phyloP scores from a whole-genome alignment of 2,888 invertebrate genomes.

The Noctua fimbriata region DNA sequence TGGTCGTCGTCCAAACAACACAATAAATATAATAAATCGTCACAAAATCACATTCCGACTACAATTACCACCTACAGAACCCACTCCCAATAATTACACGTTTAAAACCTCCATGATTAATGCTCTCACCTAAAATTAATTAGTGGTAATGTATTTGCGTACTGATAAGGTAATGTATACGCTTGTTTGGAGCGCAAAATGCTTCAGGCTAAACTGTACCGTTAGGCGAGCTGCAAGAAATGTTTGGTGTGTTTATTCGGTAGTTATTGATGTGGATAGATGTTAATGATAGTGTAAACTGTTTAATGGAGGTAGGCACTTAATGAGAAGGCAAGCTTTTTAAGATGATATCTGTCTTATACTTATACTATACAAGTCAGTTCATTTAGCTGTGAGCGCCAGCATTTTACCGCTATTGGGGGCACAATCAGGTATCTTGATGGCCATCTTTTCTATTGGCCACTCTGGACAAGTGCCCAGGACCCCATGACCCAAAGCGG shows the following conservation, averaged over 20 bases:
- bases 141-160: constrained; percentile 62
- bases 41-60: neutral
- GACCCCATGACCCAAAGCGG: neutral
- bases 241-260: constrained; percentile 34
- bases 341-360: neutral
- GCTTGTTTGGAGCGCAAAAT: constrained; percentile 20
- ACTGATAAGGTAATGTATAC: constrained; percentile 65
- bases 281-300: constrained; percentile 57
- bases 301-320: constrained; percentile 13
- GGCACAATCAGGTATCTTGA: neutral
- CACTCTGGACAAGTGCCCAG: neutral
- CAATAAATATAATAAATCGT: constrained; percentile 46
- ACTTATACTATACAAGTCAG: neutral
- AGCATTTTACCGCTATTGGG: neutral
- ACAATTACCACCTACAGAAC: constrained; percentile 57
- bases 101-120: constrained; percentile 53
- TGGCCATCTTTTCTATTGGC: neutral
- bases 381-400: neutral
- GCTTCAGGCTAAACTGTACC: constrained; percentile 45
- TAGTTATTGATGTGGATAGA: constrained; percentile 53
- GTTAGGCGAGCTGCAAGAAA: constrained; percentile 54
- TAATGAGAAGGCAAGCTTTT: constrained; percentile 30
- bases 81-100: constrained; percentile 40
- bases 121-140: constrained; percentile 64
- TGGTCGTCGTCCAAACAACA: neutral